These are phyloP conservation scores for Mylabris sibirica DNA, from an alignment of 2,888 invertebrate genomes.

Conservation along the genomic window DNA sequence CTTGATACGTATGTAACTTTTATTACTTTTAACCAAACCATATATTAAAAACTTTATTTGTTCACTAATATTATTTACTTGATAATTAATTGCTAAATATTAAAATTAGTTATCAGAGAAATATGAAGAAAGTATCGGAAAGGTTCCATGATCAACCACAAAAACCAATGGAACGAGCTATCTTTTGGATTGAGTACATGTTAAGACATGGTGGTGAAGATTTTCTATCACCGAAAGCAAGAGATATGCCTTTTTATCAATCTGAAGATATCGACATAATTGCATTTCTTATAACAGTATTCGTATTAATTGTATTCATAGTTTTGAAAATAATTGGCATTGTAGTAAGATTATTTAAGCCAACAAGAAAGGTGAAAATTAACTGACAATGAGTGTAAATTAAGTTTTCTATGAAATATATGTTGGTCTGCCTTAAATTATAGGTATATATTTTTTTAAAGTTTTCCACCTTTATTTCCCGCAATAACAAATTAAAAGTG, in stretches of 20 bases:
- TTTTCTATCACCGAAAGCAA: slow-evolving; percentile 21
- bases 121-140: slow-evolving; percentile 34
- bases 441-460: too few relatives aligned
- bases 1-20: too few relatives aligned
- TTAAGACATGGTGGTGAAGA: slow-evolving; percentile 36
- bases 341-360: not conserved
- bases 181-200: slow-evolving; percentile 41
- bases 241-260: slow-evolving; percentile 13
- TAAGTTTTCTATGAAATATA: too few relatives aligned
- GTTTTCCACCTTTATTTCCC: too few relatives aligned
- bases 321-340: not conserved
- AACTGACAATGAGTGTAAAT: too few relatives aligned
- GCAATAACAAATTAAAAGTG: too few relatives aligned
- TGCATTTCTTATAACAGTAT: not conserved
- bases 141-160: slow-evolving; percentile 35
- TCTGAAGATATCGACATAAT: not conserved
- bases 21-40: too few relatives aligned
- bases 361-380: not conserved
- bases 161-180: slow-evolving; percentile 36
- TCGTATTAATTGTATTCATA: not conserved
- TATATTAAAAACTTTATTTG: too few relatives aligned
- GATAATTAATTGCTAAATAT: too few relatives aligned
- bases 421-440: too few relatives aligned
- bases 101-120: slow-evolving; percentile 37
- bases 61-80: too few relatives aligned